Evolutionary conservation across 30 jellyfish, hydroid and myxozoan species (phyloP).

Genomic region (Haliclystus octoradiatus): DNA sequence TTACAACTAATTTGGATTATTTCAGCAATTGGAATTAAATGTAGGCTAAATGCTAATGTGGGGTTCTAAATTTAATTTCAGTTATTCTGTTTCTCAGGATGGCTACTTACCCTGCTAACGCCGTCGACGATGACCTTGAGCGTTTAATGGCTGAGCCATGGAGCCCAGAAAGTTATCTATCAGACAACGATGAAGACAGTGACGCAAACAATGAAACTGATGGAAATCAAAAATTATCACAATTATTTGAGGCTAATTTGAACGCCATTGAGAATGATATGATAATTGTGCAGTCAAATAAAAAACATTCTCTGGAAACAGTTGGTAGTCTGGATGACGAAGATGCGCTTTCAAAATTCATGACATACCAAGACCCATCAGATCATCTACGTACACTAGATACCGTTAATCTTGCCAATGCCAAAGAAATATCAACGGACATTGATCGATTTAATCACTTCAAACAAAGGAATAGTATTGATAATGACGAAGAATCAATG

Average conservation of each 20-base stretch:
- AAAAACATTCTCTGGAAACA: neutral
- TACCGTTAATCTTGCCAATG: neutral
- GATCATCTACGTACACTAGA: conserved; percentile 55
- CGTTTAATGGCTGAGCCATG: conserved; percentile 45
- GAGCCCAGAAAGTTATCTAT: conserved; percentile 91
- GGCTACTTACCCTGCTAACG: too few relatives aligned
- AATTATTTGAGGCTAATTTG: neutral
- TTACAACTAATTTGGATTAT: too few relatives aligned
- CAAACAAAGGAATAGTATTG: neutral
- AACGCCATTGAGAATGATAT: neutral
- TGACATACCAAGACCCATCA: conserved; percentile 36
- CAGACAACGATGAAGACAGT: conserved; percentile 49
- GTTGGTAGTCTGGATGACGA: conserved; percentile 9
- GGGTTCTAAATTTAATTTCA: too few relatives aligned
- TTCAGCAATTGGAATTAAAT: too few relatives aligned
- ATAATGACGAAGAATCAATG: neutral
- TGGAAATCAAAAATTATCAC: neutral
- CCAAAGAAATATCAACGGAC: neutral
- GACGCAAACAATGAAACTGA: neutral
- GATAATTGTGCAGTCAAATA: neutral
- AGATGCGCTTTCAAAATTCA: conserved; percentile 20
- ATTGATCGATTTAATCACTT: neutral
- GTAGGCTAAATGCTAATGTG: too few relatives aligned
- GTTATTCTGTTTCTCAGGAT: too few relatives aligned
- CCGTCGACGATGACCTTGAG: neutral